These are phyloP conservation scores for Polymixis flavicincta DNA, from an alignment of 2,888 invertebrate species.

Conservation along the genomic window DNA sequence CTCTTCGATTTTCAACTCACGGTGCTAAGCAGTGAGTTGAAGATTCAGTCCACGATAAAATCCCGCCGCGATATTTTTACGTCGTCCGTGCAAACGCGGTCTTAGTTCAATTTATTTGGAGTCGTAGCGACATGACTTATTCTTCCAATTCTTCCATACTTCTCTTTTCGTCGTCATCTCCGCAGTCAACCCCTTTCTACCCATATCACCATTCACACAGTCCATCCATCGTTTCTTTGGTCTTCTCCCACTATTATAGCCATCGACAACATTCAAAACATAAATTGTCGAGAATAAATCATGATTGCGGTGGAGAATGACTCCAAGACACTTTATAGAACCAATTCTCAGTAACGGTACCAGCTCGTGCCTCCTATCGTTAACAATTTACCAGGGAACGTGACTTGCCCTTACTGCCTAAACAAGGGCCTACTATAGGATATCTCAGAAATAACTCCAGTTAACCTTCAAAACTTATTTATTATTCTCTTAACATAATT, in stretches of 20 bases:
- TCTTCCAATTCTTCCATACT: no score
- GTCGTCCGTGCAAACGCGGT: no score
- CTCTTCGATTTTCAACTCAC: no score
- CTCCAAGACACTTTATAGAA: slow-evolving; percentile 22
- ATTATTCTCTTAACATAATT: no score
- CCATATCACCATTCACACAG: background rate
- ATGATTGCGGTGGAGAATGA: slow-evolving; percentile 22
- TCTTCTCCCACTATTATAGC: background rate
- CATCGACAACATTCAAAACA: background rate
- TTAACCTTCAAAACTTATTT: no score
- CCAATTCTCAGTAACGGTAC: slow-evolving; percentile 48
- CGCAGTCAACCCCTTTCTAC: background rate
- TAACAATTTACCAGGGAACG: slow-evolving; percentile 52
- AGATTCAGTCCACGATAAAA: no score
- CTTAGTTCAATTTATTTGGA: background rate
- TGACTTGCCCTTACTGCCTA: slow-evolving; percentile 50
- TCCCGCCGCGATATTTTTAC: no score
- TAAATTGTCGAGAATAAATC: slow-evolving; percentile 29
- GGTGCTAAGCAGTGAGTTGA: no score
- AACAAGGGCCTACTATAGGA: slow-evolving; percentile 49
- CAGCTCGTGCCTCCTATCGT: slow-evolving; percentile 42
- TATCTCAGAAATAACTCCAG: no score
- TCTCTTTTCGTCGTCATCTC: background rate
- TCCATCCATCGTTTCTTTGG: background rate
- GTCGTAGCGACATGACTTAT: no score